A percentile compares a stretch with the other conserved stretches of the same genome.
These are phyloP conservation scores for Neotoxoptera formosana DNA, from an alignment of 1,140 invertebrate species.

Conservation along the genomic window DNA sequence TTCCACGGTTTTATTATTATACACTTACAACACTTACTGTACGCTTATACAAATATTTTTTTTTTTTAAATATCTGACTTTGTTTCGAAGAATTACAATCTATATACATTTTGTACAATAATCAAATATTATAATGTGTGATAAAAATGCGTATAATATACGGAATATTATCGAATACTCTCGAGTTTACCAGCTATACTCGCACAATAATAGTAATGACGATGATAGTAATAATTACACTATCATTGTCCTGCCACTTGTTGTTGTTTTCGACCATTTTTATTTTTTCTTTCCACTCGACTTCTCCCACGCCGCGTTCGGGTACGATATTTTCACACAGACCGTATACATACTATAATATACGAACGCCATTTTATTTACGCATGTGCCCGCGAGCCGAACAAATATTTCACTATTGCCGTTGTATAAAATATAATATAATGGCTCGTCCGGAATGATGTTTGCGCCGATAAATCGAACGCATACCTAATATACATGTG, in stretches of 20 bases:
- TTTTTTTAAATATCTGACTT: no score
- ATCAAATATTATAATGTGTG: neutral
- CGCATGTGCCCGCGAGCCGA: conserved; percentile 27
- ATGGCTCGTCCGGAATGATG: neutral
- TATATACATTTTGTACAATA: no score
- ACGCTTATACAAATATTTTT: neutral
- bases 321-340: neutral
- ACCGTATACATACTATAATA: neutral
- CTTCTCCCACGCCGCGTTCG: neutral
- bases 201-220: neutral
- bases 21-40: neutral
- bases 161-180: neutral
- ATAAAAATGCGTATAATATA: neutral
- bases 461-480: neutral
- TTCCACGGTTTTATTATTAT: neutral
- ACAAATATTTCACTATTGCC: conserved; percentile 1
- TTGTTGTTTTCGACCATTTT: conserved; percentile 29
- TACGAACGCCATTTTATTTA: conserved; percentile 17
- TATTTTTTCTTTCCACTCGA: conserved; percentile 22
- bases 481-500: neutral
- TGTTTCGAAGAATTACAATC: no score
- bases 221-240: neutral
- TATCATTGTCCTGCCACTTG: conserved; percentile 26
- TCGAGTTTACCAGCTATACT: neutral
- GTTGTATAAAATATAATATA: neutral